Base-by-base conservation (phyloP, 2,113 vertebrate species). In the Mobula hypostoma region DNA sequence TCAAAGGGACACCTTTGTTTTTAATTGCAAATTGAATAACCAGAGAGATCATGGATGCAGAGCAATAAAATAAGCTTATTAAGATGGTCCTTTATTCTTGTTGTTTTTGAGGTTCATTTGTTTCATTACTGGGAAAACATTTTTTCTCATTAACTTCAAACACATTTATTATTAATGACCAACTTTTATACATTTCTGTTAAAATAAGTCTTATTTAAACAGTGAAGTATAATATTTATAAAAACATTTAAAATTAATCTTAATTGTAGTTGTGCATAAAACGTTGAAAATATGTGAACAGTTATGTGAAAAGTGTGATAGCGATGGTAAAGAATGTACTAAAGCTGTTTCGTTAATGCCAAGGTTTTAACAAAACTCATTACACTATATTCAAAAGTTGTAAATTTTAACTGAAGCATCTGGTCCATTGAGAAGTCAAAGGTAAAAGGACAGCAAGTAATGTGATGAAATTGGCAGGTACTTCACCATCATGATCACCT, bases 121-220 rank as follows among this genome's bases (percentile, higher is more conserved):
- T 93, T 93, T 93, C 91, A 93, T 95, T 87, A 32, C 95, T 94
- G 94, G 95, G 95, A 95, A 95, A 95, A 95, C 95, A 95, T 95
- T 96, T 95, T 48, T 96, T 95, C 95, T 95, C 95, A 94, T 96
- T 95, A 82, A 96, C 95, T 95, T 97, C 98, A 98, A 98, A 98
- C 97, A 97, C 97, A 98, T 96, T 98, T 97, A 97, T 96, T 97
- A 97, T 95, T 95, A 97, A 97, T 97, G 97, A 97, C 97, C 97
- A 97, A 97, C 36, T 72, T 93, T 74, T 76, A 21, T 97, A 98
- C 97, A 97, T 96, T 96, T 97, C 98, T 97, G 72, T 93, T 24
- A 92, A 98, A 97, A 97, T 96, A 96, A 97, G 97, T 97, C 97
- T 97, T 95, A 97, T 98, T 97, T 97, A 98, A 98, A 97, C 97